Conservation (phyloP, 2,888 invertebrate species). For the Micoletzkya japonica region DNA sequence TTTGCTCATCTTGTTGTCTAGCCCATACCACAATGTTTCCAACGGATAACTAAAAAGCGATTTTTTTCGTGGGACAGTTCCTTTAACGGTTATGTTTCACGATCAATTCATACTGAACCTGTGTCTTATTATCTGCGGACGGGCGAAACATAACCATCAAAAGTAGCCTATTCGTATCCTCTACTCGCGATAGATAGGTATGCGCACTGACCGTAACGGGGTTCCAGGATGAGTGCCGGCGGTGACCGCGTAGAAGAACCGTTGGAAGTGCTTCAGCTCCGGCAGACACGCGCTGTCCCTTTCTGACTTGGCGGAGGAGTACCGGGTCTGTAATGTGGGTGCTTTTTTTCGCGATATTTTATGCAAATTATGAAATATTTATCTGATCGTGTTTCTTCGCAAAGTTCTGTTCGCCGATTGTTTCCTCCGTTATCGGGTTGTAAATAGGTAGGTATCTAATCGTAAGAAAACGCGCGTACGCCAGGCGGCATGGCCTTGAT, state of each 20-base stretch:
- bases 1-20: too few species aligned
- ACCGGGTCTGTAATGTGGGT: constrained; percentile 36
- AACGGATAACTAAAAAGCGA: too few species aligned
- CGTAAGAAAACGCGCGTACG: neutral
- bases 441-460: neutral
- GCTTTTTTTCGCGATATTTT: too few species aligned
- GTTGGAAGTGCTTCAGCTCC: constrained; percentile 40
- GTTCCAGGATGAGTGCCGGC: constrained; percentile 46
- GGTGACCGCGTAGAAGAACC: constrained; percentile 43
- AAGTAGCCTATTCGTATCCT: too few species aligned
- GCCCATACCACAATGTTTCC: too few species aligned
- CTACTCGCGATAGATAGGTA: neutral
- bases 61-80: too few species aligned
- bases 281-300: constrained; percentile 40
- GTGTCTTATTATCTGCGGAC: too few species aligned
- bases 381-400: neutral
- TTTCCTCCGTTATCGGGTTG: neutral
- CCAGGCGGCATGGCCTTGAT: constrained; percentile 5
- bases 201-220: constrained; percentile 37
- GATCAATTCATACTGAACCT: too few species aligned
- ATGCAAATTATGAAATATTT: neutral
- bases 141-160: neutral
- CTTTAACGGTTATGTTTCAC: too few species aligned
- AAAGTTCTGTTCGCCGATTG: neutral
- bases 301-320: constrained; percentile 41